A percentile compares a stretch with the other conserved stretches of the same genome.
These are phyloP conservation scores for Aphelinus atriplicis DNA, from an alignment of 1,140 invertebrate species.

Conservation along the genomic window DNA sequence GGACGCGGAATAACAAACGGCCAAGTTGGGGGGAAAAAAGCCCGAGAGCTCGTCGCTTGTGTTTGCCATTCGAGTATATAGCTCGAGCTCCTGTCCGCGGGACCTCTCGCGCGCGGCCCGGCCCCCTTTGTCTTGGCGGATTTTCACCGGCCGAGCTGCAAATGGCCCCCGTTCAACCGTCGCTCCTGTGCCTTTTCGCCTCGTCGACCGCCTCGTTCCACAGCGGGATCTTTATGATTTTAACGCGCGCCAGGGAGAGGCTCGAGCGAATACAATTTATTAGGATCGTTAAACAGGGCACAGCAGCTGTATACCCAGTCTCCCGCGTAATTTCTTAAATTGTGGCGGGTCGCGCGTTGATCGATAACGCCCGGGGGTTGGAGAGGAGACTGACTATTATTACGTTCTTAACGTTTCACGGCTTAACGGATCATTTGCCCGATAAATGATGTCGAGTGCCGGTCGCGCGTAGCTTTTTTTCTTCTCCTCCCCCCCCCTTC, in stretches of 20 bases:
- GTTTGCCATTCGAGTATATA: slow-evolving; percentile 47
- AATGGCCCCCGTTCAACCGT: slow-evolving; percentile 25
- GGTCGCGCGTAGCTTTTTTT: too few species aligned
- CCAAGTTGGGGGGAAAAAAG: slow-evolving; percentile 30
- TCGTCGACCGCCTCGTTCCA: not conserved
- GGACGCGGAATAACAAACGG: slow-evolving; percentile 33
- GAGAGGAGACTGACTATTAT: too few species aligned
- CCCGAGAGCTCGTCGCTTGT: not conserved
- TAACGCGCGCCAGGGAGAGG: not conserved
- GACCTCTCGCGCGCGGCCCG: slow-evolving; percentile 1
- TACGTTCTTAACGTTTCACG: too few species aligned
- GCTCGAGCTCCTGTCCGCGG: slow-evolving; percentile 12
- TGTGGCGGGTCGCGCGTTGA: too few species aligned
- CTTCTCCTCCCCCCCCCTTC: too few species aligned
- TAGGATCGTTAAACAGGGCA: not conserved
- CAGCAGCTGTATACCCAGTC: too few species aligned
- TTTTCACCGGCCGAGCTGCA: not conserved
- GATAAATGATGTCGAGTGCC: too few species aligned
- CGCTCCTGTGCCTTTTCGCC: not conserved
- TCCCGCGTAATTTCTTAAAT: too few species aligned
- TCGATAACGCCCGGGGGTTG: too few species aligned
- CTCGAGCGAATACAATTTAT: not conserved
- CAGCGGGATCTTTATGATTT: slow-evolving; percentile 11
- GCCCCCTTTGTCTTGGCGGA: not conserved
- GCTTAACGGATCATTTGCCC: too few species aligned